Evolutionary conservation across 2,113 vertebrate genomes (phyloP), one percentile per base, ranked within the genome.

Genomic region (Bufo gargarizans): DNA sequence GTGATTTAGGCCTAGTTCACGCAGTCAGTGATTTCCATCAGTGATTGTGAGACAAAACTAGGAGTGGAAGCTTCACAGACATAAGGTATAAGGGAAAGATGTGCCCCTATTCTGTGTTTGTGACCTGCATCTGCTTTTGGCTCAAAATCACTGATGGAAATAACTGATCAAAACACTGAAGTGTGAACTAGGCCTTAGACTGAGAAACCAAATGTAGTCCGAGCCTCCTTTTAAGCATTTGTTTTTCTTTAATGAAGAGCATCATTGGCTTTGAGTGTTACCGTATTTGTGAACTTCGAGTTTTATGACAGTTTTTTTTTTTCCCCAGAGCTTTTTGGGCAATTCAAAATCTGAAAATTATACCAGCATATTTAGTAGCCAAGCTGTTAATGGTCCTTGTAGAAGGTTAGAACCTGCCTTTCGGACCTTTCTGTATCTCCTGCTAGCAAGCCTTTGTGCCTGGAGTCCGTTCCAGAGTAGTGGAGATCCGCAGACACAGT

Each of bases 401-500:
- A 50, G 71, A 77, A 55, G 55, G 71, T 45, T 11, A 8, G 56
- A 13, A 77, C 19, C 17, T n/a, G 71, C 43, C 71, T 49, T 61
- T 14, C 33, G 8, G 56, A 77, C 71, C 71, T 63, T 65, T 22
- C 33, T 77, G 12, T 53, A 69, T 85, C 47, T 50, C 58, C 72
- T 78, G 59, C 56, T 77, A 63, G 47, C 56, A 77, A 33, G 58
- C 12, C 45, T 61, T 77, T 61, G 17, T 77, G 67, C 84, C 56
- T 63, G 58, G 45, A n/a, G 61, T 77, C 45, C 58, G 45, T 53
- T 50, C 84, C 58, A 50, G 47, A 33, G 55, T 86, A 77, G 11
- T 50, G 33, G 56, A 63, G 84, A 85, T 77, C 33, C 33, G 56
- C 69, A 85, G 71, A 85, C 84, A 77, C 84, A 85, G 84, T 85